Conservation (phyloP, 2,113 vertebrate genomes). For the Ceyx cyanopectus region DNA sequence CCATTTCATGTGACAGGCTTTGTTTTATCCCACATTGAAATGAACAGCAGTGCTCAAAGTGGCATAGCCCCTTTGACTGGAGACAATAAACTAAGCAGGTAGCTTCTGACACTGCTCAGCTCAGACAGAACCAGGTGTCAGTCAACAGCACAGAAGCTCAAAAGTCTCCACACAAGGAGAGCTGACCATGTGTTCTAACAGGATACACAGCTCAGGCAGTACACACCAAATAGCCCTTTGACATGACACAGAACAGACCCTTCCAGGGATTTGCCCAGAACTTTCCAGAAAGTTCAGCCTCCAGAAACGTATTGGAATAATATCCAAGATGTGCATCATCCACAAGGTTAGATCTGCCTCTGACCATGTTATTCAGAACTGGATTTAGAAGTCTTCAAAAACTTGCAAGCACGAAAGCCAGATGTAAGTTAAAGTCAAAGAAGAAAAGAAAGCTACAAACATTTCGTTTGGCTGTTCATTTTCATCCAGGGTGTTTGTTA, state of each 20-base stretch:
- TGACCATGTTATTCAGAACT: neutral
- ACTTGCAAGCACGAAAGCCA: neutral
- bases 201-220: neutral
- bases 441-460: neutral
- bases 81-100: neutral
- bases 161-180: rapidly evolving
- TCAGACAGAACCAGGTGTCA: neutral
- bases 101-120: neutral
- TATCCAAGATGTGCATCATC: neutral
- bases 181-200: neutral
- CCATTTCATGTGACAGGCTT: neutral
- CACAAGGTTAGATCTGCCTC: neutral
- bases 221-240: neutral
- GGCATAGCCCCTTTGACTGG: neutral
- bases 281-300: neutral
- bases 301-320: neutral
- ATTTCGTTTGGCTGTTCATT: neutral
- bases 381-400: neutral
- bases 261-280: neutral
- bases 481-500: neutral
- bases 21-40: neutral
- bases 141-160: neutral
- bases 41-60: neutral
- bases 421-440: neutral
- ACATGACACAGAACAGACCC: neutral